phyloP scores from a whole-genome alignment of 2,797 vertebrate species.

The Etheostoma perlongum region DNA sequence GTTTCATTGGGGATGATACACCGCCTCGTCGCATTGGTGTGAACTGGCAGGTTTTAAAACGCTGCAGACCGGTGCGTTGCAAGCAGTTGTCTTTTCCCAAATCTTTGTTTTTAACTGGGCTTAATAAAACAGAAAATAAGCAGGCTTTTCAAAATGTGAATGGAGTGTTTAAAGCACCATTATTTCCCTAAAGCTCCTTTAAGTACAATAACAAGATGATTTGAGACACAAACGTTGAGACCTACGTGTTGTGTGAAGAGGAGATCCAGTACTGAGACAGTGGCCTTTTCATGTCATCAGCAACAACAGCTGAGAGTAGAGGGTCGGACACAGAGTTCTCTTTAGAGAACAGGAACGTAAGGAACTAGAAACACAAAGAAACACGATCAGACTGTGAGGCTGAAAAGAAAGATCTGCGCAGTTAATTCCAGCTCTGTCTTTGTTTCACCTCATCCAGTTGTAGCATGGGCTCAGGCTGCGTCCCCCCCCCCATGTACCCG shows the following conservation, averaged over 20 bases:
- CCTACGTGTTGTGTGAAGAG: conserved; percentile 98
- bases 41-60: too few species aligned
- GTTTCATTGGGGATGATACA: too few species aligned
- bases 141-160: neutral
- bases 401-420: neutral
- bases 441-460: conserved; percentile 88
- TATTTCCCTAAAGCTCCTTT: neutral
- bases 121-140: too few species aligned
- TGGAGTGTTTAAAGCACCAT: neutral
- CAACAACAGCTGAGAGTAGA: conserved; percentile 80
- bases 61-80: too few species aligned
- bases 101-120: too few species aligned
- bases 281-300: conserved; percentile 94
- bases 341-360: conserved; percentile 97
- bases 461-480: conserved; percentile 85
- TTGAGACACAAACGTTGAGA: neutral
- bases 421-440: neutral
- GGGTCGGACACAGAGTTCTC: conserved; percentile 94
- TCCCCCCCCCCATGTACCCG: conserved; percentile 83
- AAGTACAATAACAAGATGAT: neutral
- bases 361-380: conserved; percentile 84
- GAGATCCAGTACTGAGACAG: conserved; percentile 99
- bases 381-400: neutral
- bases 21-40: too few species aligned
- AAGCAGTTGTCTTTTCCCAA: too few species aligned